Base-by-base conservation (phyloP, 2,113 vertebrate species). In the Chinchilla lanigera region DNA sequence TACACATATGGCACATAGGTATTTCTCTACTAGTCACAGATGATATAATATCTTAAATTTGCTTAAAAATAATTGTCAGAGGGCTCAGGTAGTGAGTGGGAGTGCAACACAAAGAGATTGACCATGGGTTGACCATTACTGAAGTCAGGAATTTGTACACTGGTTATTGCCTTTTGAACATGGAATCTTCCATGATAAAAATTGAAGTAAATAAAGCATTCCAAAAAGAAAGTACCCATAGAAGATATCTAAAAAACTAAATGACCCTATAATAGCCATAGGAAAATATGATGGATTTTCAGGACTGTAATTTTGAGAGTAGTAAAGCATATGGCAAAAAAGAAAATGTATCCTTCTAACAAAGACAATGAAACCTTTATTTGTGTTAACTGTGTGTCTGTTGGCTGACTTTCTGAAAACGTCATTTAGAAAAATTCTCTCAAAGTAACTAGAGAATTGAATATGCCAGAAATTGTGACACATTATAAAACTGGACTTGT, bases 391-490 rank as follows among this genome's bases (percentile, higher is more conserved):
- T 69, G 7, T 69, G 78, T 73, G 63, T 47, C 85, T 90, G 35
- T 86, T 93, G 94, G 89, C 87, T 94, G 89, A 86, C 78, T 81
- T 97, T 87, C 85, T 83, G 77, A 89, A 86, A 86, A 93, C 47
- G 58, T 86, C 77, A 86, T 89, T 97, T 97, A 90, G 77, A 94
- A 97, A 97, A 93, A 85, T 41, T 52, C 58, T 95, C 26, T 54
- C 58, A 63, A 84, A 93, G 22, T 89, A 97, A 75, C 80, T 90
- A 88, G 50, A 96, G 88, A 93, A 93, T 89, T 96, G 52, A 89
- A 75, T 88, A 90, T 41, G 61, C 60, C 96, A 96, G 90, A 86
- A 98, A 67, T 52, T 75, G 16, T 89, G 94, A 95, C 61, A 75
- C 91, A 93, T 47, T 77, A 88, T 5, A 22, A 85, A 93, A 58